Evolutionary conservation across 2,797 vertebrate species (phyloP).

Genomic region (Phoebastria nigripes): DNA sequence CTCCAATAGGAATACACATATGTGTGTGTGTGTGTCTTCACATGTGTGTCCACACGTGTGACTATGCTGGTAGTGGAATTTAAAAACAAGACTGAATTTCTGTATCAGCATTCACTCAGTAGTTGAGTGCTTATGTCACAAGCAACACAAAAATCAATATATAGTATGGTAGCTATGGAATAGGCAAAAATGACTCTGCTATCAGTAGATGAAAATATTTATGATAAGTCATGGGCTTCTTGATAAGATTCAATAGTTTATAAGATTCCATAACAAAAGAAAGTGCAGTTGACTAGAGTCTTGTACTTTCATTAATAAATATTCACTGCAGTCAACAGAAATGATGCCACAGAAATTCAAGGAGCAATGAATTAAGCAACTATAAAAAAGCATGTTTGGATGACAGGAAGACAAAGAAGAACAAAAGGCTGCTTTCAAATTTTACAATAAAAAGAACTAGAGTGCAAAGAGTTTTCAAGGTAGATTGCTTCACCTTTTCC

Average conservation of each 20-base stretch:
- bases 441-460: not conserved
- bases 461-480: slow-evolving; percentile 16
- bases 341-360: not conserved
- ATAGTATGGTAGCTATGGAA: not conserved
- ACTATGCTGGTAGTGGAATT: not conserved
- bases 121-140: not conserved
- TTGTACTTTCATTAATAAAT: not conserved
- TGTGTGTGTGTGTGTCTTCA: not conserved
- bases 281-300: not conserved
- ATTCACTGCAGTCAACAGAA: not conserved
- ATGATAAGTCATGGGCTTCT: not conserved
- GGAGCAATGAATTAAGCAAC: not conserved
- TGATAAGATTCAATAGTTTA: not conserved
- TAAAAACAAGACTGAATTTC: not conserved
- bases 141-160: not conserved
- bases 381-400: not conserved
- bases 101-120: not conserved
- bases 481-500: not conserved
- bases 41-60: fast-evolving
- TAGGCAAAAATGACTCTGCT: not conserved
- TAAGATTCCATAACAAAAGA: not conserved
- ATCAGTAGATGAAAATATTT: not conserved
- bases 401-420: not conserved
- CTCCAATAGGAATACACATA: not conserved
- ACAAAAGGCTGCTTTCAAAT: not conserved